Conservation (phyloP, 2,797 vertebrate species). For the Parambassis ranga region DNA sequence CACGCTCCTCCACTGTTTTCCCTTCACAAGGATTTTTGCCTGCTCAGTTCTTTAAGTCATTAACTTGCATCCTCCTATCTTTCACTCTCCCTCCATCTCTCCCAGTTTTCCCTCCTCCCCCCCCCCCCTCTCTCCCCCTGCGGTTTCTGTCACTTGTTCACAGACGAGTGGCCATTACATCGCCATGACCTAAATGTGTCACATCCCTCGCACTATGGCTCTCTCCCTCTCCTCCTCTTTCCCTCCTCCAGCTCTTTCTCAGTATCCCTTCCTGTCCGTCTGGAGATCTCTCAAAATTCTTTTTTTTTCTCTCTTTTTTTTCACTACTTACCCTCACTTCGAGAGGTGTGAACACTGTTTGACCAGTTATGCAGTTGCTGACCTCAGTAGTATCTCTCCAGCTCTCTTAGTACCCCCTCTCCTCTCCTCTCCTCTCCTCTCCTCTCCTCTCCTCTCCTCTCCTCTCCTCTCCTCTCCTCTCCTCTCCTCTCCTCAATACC, state of each 20-base stretch:
- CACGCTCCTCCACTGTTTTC: neutral
- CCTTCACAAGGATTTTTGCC: slow-evolving; percentile 30
- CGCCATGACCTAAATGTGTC: slow-evolving; percentile 86
- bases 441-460: neutral
- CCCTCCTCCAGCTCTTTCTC: slow-evolving; percentile 34
- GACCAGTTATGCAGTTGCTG: slow-evolving; percentile 32
- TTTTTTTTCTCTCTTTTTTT: neutral
- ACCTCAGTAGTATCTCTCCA: slow-evolving; percentile 2
- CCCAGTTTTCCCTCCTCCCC: slow-evolving; percentile 33
- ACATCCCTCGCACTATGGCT: slow-evolving; percentile 61
- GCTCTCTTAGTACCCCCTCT: neutral
- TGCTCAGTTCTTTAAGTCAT: slow-evolving; percentile 66
- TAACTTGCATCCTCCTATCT: slow-evolving; percentile 70
- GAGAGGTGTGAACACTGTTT: slow-evolving; percentile 22
- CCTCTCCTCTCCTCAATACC: neutral
- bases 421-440: neutral
- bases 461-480: neutral
- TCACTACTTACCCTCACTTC: slow-evolving; percentile 23
- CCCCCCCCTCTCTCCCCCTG: slow-evolving; percentile 60
- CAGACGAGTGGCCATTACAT: slow-evolving; percentile 84
- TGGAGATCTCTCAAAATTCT: slow-evolving; percentile 45
- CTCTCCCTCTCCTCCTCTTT: slow-evolving; percentile 42
- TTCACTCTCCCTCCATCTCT: slow-evolving; percentile 49
- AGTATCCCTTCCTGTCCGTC: slow-evolving; percentile 49
- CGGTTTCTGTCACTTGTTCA: slow-evolving; percentile 84